Evolutionary conservation across 2,113 vertebrate species (phyloP).

Genomic region (Lates calcarifer): DNA sequence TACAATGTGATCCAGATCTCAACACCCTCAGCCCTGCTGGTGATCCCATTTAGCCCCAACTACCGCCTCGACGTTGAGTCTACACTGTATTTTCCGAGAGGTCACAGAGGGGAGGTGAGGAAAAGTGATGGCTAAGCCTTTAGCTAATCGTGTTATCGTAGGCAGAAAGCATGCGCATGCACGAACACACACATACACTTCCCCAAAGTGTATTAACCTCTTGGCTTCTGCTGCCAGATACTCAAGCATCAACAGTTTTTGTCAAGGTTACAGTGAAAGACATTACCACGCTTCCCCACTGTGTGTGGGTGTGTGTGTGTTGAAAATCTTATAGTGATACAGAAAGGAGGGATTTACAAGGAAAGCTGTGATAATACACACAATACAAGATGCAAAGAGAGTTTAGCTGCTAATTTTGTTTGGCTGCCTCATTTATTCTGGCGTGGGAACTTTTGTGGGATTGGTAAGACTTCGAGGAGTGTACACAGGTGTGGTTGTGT

Average conservation of each 20-base stretch:
- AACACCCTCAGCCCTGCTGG: background rate
- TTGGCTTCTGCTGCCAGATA: constrained; percentile 62
- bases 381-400: background rate
- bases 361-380: constrained; percentile 17
- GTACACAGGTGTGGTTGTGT: background rate
- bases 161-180: constrained; percentile 31
- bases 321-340: constrained; percentile 18
- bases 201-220: constrained; percentile 71
- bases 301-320: constrained; percentile 15
- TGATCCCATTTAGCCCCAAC: constrained; percentile 68
- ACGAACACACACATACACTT: constrained; percentile 27
- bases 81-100: constrained; percentile 28
- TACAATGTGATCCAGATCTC: constrained; percentile 64
- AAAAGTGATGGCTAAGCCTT: constrained; percentile 73
- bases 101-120: constrained; percentile 40
- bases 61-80: background rate
- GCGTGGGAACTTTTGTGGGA: constrained; percentile 16
- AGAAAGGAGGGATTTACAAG: constrained; percentile 21
- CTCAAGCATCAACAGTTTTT: constrained; percentile 70
- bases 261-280: constrained; percentile 70
- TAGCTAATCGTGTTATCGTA: constrained; percentile 72
- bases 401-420: background rate
- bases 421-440: constrained; percentile 7
- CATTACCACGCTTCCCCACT: constrained; percentile 9
- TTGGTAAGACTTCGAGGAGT: background rate